phyloP scores from a whole-genome alignment of 1,140 invertebrate species.

The Penaeus chinensis region DNA sequence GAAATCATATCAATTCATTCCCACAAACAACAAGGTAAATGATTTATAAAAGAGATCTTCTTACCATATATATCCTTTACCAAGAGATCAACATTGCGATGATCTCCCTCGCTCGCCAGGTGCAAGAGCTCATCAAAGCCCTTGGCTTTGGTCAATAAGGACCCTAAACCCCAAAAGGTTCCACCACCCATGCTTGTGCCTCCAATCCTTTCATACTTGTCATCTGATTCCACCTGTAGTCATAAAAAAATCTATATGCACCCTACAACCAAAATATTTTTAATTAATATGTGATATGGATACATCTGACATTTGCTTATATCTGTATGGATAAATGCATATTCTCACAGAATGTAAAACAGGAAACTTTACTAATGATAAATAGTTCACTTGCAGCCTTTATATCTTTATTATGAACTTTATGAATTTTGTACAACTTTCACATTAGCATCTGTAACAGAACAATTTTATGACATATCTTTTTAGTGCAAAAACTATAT shows the following conservation, averaged over 20 bases:
- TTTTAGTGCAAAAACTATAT: too few species aligned
- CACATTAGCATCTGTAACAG: too few species aligned
- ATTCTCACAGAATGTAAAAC: too few species aligned
- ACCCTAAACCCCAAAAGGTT: slow-evolving; percentile 84
- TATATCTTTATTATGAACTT: too few species aligned
- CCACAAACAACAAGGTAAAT: slow-evolving; percentile 33
- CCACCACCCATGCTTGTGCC: slow-evolving; percentile 83
- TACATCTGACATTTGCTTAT: too few species aligned
- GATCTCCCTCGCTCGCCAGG: slow-evolving; percentile 80
- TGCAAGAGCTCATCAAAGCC: slow-evolving; percentile 80
- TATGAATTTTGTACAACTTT: too few species aligned
- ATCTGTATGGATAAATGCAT: too few species aligned
- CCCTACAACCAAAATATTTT: background rate
- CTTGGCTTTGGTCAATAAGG: slow-evolving; percentile 75
- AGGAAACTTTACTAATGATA: too few species aligned
- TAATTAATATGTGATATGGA: background rate
- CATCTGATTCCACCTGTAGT: slow-evolving; percentile 78
- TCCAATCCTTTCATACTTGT: slow-evolving; percentile 78
- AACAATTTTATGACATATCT: too few species aligned
- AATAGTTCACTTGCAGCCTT: too few species aligned
- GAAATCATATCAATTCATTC: slow-evolving; percentile 13
- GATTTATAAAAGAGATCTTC: slow-evolving; percentile 69
- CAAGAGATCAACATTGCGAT: slow-evolving; percentile 80
- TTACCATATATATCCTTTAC: slow-evolving; percentile 83
- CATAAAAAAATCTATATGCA: slow-evolving; percentile 32